Conservation (phyloP, 2,113 vertebrate species). For the Cynocephalus volans region DNA sequence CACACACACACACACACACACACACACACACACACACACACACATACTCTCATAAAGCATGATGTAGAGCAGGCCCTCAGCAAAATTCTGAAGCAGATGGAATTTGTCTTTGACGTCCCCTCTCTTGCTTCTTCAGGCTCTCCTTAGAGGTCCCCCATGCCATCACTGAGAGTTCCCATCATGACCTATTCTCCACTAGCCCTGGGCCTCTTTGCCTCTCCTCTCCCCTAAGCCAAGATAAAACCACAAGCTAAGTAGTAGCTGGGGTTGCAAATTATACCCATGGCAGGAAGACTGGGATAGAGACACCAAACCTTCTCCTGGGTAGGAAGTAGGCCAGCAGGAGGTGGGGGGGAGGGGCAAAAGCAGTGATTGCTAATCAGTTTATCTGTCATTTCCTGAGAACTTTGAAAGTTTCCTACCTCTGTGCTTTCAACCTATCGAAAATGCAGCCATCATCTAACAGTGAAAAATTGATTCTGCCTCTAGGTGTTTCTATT, state of each 20-base stretch:
- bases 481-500: constrained; percentile 66
- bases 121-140: neutral
- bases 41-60: accelerated
- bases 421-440: constrained; percentile 18
- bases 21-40: too few relatives aligned
- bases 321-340: neutral
- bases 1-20: accelerated
- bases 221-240: neutral
- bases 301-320: neutral
- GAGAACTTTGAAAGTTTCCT: constrained; percentile 63
- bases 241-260: neutral
- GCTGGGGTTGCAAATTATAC: neutral
- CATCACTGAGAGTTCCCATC: neutral
- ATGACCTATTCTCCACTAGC: neutral
- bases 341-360: neutral
- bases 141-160: neutral
- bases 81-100: neutral
- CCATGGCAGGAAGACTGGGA: neutral
- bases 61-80: neutral
- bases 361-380: constrained; percentile 49
- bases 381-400: constrained; percentile 51
- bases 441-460: constrained; percentile 36
- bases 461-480: constrained; percentile 67
- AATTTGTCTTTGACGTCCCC: neutral
- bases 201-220: neutral